A percentile compares a stretch with the other conserved stretches of the same genome.
These are phyloP conservation scores for Ascaphus truei DNA, from an alignment of 2,113 vertebrate genomes.

Conservation along the genomic window DNA sequence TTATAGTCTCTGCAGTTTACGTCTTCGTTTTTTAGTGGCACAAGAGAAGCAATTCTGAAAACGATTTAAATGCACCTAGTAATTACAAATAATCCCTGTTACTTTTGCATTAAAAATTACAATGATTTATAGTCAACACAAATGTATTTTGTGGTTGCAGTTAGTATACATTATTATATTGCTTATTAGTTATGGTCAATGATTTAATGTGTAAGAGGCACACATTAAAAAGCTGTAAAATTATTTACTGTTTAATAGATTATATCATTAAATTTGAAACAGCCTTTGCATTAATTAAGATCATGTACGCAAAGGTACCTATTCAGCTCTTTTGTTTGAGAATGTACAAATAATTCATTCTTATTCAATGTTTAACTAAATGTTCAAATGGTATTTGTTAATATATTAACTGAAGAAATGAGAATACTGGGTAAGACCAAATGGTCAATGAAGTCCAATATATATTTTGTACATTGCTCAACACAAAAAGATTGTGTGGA, in stretches of 20 bases:
- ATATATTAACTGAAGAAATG: no score
- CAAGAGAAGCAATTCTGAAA: conserved; percentile 67
- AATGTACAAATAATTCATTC: no score
- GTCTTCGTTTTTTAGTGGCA: conserved; percentile 69
- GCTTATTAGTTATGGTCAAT: conserved; percentile 69
- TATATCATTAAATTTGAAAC: conserved; percentile 58
- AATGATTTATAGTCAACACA: conserved; percentile 63
- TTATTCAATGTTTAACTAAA: no score
- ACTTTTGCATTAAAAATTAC: conserved; percentile 66
- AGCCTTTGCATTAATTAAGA: conserved; percentile 55
- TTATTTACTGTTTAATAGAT: conserved; percentile 68
- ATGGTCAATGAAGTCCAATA: neutral
- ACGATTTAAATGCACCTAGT: conserved; percentile 69
- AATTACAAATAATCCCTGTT: conserved; percentile 71
- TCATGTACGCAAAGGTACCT: conserved; percentile 35
- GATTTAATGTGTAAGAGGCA: conserved; percentile 61
- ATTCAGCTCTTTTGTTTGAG: neutral
- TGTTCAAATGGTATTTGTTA: neutral
- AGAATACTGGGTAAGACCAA: neutral
- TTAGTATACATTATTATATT: conserved; percentile 52
- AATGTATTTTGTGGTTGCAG: conserved; percentile 53
- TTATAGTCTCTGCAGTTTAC: conserved; percentile 63
- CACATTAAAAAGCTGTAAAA: conserved; percentile 57
- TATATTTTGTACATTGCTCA: no score
- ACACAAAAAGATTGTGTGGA: no score